Evolutionary conservation across 2,888 invertebrate genomes (phyloP).

Genomic region (Polydrusus pterygomalis): DNA sequence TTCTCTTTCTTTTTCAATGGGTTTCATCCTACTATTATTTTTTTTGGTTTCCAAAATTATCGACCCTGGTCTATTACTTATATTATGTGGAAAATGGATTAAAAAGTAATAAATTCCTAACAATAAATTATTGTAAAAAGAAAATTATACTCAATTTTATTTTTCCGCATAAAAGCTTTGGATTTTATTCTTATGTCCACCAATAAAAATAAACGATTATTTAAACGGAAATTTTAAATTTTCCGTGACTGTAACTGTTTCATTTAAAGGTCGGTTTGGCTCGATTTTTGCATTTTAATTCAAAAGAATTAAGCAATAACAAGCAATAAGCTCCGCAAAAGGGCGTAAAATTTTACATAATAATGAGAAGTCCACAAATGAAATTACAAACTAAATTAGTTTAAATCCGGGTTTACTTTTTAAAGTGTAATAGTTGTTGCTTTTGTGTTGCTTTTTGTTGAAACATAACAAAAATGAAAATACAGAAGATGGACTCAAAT

Average conservation of each 20-base stretch:
- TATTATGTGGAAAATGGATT: too few relatives aligned
- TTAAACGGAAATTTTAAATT: conserved; percentile 1
- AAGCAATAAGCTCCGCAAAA: conserved; percentile 38
- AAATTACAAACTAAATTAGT: conserved; percentile 36
- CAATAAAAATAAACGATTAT: conserved; percentile 12
- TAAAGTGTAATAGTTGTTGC: background rate
- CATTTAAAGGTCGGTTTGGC: conserved; percentile 13
- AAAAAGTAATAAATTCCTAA: too few relatives aligned
- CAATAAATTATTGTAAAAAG: too few relatives aligned
- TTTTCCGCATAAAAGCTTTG: too few relatives aligned
- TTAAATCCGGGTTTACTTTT: conserved; percentile 28
- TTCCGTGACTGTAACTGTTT: background rate
- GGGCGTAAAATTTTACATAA: conserved; percentile 39
- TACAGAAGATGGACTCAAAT: too few relatives aligned
- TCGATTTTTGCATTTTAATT: conserved; percentile 47
- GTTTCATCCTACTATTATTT: too few relatives aligned
- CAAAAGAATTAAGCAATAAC: conserved; percentile 47
- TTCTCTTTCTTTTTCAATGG: too few relatives aligned
- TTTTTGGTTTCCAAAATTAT: too few relatives aligned
- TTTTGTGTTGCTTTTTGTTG: conserved; percentile 7
- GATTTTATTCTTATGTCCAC: background rate
- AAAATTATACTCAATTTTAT: too few relatives aligned
- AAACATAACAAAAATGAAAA: background rate
- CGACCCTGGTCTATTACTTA: too few relatives aligned
- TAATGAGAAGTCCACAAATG: conserved; percentile 36